phyloP scores from a whole-genome alignment of 2,888 invertebrate genomes.

The Liopterus haemorrhoidalis region DNA sequence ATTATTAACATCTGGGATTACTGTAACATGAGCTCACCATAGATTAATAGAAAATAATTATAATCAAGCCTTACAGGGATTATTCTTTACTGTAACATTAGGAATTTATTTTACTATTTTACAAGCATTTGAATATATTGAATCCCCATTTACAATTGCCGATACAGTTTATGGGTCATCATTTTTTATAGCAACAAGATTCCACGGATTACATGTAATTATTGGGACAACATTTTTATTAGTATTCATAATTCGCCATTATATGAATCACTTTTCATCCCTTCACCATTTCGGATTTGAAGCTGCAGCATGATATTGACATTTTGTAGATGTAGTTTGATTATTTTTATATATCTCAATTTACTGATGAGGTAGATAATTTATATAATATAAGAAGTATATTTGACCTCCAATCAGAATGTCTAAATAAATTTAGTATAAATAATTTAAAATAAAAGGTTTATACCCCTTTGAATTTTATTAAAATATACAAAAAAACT shows the following conservation, averaged over 20 bases:
- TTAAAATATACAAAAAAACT: too few relatives aligned
- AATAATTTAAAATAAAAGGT: too few relatives aligned
- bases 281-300: slow-evolving; percentile 56
- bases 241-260: slow-evolving; percentile 46
- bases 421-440: slow-evolving; percentile 50
- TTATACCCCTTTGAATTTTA: too few relatives aligned
- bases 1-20: slow-evolving; percentile 59
- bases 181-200: slow-evolving; percentile 65
- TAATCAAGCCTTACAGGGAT: slow-evolving; percentile 42
- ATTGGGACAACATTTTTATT: slow-evolving; percentile 51
- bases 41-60: slow-evolving; percentile 45
- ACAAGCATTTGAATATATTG: slow-evolving; percentile 60
- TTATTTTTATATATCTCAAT: slow-evolving; percentile 54
- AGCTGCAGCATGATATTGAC: slow-evolving; percentile 59
- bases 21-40: slow-evolving; percentile 57
- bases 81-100: slow-evolving; percentile 50
- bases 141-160: slow-evolving; percentile 52
- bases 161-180: slow-evolving; percentile 58
- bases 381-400: slow-evolving; percentile 61
- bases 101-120: slow-evolving; percentile 58
- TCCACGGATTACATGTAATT: slow-evolving; percentile 64
- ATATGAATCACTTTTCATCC: slow-evolving; percentile 47
- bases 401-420: slow-evolving; percentile 63
- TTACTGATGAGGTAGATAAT: slow-evolving; percentile 59
- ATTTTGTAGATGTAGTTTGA: slow-evolving; percentile 58